These are phyloP conservation scores for Hyposoter didymator DNA, from an alignment of 2,888 invertebrate species.

Conservation along the genomic window DNA sequence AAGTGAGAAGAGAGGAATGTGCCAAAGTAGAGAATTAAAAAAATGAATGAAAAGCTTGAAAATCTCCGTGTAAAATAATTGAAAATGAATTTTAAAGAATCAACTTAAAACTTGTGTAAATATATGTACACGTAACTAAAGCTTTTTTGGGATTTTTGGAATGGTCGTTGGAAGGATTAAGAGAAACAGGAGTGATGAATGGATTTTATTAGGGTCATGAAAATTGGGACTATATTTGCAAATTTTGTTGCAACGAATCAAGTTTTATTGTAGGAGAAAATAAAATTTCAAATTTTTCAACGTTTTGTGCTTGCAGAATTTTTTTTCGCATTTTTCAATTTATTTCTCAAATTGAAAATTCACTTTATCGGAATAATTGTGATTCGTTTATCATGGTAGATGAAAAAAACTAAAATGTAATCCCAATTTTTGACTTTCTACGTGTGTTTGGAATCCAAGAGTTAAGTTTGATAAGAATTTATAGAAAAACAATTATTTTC, in stretches of 20 bases:
- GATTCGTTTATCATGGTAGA: background rate
- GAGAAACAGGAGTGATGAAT: background rate
- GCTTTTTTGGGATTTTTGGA: background rate
- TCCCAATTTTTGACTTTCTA: background rate
- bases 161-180: background rate
- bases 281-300: background rate
- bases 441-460: background rate
- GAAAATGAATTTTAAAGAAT: slow-evolving; percentile 7
- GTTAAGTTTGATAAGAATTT: background rate
- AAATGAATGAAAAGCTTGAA: slow-evolving; percentile 4
- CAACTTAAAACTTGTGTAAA: background rate
- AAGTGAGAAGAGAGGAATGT: slow-evolving; percentile 47
- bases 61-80: background rate
- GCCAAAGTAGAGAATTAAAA: slow-evolving; percentile 67
- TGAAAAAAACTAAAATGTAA: background rate
- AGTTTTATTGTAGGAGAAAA: background rate
- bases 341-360: background rate
- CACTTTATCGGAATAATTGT: background rate
- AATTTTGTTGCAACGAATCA: background rate
- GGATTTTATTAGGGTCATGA: background rate
- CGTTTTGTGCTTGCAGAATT: background rate
- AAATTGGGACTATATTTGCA: background rate
- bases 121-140: background rate
- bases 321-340: background rate
- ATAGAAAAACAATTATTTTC: background rate